Base-by-base conservation (phyloP, 1,140 invertebrate species). In the Neodiprion lecontei region DNA sequence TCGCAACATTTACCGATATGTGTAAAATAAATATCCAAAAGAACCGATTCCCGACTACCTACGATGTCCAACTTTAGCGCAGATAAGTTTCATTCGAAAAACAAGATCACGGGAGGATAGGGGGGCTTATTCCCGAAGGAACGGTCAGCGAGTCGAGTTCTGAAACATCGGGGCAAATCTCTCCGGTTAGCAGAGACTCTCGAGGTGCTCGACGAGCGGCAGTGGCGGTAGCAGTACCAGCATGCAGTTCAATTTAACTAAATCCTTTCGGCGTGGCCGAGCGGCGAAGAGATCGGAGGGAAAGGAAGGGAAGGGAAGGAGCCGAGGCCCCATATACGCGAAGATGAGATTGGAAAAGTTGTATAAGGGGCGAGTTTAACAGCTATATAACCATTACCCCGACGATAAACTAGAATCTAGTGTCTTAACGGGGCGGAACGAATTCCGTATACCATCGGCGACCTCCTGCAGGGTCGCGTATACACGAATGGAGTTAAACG, bases 321-420 rank as follows among this genome's bases (percentile, higher is more conserved):
- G 72, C 66, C 49, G 48, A 67, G 77, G 69, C 77, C 53, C 81
- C 79, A 80, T 82, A 40, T 40, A 82, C 79, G 77, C 77, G 82
- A 82, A 88, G 89, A 89, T 89, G 88, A 89, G 88, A 89, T 89
- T 89, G 88, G 88, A 89, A 89, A 89, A 89, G 87, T 89, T 89
- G 87, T 86, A 88, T 81, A 83, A 88, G 85, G 86, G 84, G 83
- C 83, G 84, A 86, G 79, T 85, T 86, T 88, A 88, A 88, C 88
- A 86, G 87, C 88, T 88, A 88, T 88, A 88, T 86, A 84, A 85
- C 88, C 83, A 88, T 89, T 89, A 89, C 87, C 81, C 76, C 84
- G 82, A 82, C 84, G 81, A 86, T 87, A 87, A 86, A 87, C 84
- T 85, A 82, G 86, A 87, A 87, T 87, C 85, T 85, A 87, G 85